These are phyloP conservation scores for Rhinogobius similis DNA, from an alignment of 2,113 vertebrate genomes.

Conservation along the genomic window DNA sequence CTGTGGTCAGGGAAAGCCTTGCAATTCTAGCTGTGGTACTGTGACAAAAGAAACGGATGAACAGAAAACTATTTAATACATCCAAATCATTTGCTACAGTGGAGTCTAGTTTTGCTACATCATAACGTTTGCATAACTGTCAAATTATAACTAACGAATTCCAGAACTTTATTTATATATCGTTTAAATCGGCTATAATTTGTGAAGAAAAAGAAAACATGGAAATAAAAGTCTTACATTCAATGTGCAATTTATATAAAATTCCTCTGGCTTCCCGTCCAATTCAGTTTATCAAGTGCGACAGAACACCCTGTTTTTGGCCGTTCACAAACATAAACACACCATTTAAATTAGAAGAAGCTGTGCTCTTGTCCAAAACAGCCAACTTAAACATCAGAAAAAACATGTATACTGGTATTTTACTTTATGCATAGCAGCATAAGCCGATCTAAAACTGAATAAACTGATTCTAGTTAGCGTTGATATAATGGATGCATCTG, in stretches of 20 bases:
- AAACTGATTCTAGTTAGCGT: conserved; percentile 44
- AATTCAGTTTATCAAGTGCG: conserved; percentile 25
- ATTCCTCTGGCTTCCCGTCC: conserved; percentile 16
- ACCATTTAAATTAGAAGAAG: conserved; percentile 18
- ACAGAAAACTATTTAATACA: conserved; percentile 48
- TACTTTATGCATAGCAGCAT: conserved; percentile 39
- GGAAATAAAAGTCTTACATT: conserved; percentile 3
- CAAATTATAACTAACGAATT: conserved; percentile 6
- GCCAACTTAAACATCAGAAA: not conserved
- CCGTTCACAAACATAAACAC: conserved; percentile 29
- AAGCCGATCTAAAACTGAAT: conserved; percentile 33
- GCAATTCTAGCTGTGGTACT: conserved; percentile 55
- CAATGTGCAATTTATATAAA: conserved; percentile 20
- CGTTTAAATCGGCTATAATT: not conserved
- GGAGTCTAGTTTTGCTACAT: conserved; percentile 19
- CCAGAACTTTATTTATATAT: not conserved
- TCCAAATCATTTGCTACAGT: conserved; percentile 13
- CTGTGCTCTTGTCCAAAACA: conserved; percentile 12
- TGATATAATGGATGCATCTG: conserved; percentile 26
- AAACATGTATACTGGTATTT: not conserved
- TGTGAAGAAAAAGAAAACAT: not conserved
- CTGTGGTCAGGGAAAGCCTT: conserved; percentile 66
- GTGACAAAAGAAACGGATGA: conserved; percentile 43
- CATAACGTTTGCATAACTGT: not conserved
- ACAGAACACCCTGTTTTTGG: conserved; percentile 13